phyloP scores from a whole-genome alignment of 2,888 invertebrate genomes.

The Rhorus exstirpatorius region DNA sequence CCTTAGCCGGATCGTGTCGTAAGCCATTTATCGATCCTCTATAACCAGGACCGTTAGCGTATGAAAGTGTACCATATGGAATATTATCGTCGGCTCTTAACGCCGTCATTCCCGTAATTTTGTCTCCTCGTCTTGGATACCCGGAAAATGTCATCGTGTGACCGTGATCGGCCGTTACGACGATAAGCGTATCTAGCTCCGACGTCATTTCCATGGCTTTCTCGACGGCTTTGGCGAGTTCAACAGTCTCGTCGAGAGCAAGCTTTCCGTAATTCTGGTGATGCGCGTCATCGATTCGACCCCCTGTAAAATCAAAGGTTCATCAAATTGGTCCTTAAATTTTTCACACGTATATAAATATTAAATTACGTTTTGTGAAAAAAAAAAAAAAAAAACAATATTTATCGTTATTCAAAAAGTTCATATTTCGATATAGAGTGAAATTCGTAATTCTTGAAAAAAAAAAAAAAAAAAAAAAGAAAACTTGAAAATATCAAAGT shows the following conservation, averaged over 20 bases:
- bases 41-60: slow-evolving; percentile 92
- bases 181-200: slow-evolving; percentile 91
- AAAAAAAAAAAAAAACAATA: no score
- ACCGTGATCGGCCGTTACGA: slow-evolving; percentile 93
- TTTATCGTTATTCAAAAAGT: no score
- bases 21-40: slow-evolving; percentile 79
- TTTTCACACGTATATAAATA: no score
- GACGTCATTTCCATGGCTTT: slow-evolving; percentile 88
- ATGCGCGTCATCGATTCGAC: slow-evolving; percentile 92
- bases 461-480: no score
- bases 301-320: slow-evolving; percentile 86
- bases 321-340: no score
- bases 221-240: slow-evolving; percentile 91
- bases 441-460: no score
- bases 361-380: no score
- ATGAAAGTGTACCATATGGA: slow-evolving; percentile 90
- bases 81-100: slow-evolving; percentile 87
- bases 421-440: no score
- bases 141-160: slow-evolving; percentile 93
- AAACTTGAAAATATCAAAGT: no score
- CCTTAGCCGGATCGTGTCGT: slow-evolving; percentile 79
- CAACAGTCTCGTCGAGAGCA: slow-evolving; percentile 93
- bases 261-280: slow-evolving; percentile 90
- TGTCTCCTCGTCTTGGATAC: slow-evolving; percentile 90
- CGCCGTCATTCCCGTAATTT: slow-evolving; percentile 86